phyloP scores from a whole-genome alignment of 2,888 invertebrate genomes.

The Cerastoderma edule region DNA sequence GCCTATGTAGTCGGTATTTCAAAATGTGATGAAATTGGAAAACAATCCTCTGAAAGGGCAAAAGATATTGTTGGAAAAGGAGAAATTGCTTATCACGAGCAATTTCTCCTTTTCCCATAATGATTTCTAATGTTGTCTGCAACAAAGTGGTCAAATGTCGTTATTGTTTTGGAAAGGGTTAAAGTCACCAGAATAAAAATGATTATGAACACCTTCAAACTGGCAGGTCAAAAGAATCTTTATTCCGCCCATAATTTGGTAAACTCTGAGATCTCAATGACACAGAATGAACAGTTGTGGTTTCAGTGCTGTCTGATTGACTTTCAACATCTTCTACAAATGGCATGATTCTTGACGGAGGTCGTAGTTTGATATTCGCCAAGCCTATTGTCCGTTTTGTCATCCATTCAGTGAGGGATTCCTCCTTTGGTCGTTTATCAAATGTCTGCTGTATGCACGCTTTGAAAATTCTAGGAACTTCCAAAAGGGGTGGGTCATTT shows the following conservation, averaged over 20 bases:
- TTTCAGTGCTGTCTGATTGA: slow-evolving; percentile 41
- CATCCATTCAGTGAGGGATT: slow-evolving; percentile 77
- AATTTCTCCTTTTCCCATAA: too few relatives aligned
- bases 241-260: slow-evolving; percentile 10
- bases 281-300: slow-evolving; percentile 27
- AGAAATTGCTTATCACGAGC: too few relatives aligned
- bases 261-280: slow-evolving; percentile 29
- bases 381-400: slow-evolving; percentile 74
- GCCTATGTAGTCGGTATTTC: too few relatives aligned
- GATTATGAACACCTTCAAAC: slow-evolving; percentile 40
- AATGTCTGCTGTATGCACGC: slow-evolving; percentile 74
- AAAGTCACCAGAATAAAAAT: too few relatives aligned
- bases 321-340: slow-evolving; percentile 50
- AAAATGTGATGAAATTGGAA: too few relatives aligned
- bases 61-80: too few relatives aligned
- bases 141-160: too few relatives aligned
- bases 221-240: slow-evolving; percentile 32
- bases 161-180: too few relatives aligned
- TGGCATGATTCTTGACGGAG: slow-evolving; percentile 63
- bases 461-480: slow-evolving; percentile 76
- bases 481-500: slow-evolving; percentile 69
- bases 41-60: too few relatives aligned
- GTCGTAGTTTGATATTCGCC: slow-evolving; percentile 70
- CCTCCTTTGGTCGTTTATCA: slow-evolving; percentile 78
- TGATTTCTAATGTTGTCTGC: too few relatives aligned